Conservation (phyloP, 2,888 invertebrate genomes). For the Reticulitermes lucifugus region DNA sequence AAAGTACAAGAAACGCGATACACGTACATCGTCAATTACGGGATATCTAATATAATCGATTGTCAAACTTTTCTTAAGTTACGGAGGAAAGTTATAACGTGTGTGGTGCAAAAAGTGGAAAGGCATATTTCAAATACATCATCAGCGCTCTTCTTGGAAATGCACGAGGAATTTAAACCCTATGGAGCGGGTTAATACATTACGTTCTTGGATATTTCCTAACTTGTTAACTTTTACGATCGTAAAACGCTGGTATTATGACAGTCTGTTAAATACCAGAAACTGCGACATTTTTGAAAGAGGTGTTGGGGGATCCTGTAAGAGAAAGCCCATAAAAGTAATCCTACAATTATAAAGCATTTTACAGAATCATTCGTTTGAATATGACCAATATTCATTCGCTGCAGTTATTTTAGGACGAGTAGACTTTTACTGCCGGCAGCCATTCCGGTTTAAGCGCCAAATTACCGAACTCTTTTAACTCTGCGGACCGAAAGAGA, state of each 20-base stretch:
- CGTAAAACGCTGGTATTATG: background rate
- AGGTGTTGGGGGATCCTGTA: background rate
- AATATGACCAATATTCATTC: background rate
- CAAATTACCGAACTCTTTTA: background rate
- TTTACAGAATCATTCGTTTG: background rate
- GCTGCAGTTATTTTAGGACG: background rate
- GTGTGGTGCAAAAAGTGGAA: too few species aligned
- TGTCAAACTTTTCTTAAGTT: too few species aligned
- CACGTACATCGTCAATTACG: too few species aligned
- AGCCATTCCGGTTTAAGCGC: background rate
- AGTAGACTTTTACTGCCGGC: background rate
- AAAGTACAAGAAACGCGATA: too few species aligned
- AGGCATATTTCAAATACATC: too few species aligned
- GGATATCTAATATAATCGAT: too few species aligned
- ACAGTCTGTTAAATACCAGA: background rate
- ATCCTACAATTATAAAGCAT: background rate
- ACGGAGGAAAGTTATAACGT: too few species aligned
- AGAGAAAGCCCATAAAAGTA: too few species aligned
- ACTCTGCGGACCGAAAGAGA: background rate
- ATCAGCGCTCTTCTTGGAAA: too few species aligned
- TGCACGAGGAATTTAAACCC: too few species aligned
- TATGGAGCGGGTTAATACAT: too few species aligned
- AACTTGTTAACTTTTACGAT: background rate
- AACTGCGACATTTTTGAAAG: background rate
- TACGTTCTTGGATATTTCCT: too few species aligned